Evolutionary conservation across 2,113 vertebrate genomes (phyloP), one percentile per base, ranked within the genome.

Genomic region (Ceratotherium simum): DNA sequence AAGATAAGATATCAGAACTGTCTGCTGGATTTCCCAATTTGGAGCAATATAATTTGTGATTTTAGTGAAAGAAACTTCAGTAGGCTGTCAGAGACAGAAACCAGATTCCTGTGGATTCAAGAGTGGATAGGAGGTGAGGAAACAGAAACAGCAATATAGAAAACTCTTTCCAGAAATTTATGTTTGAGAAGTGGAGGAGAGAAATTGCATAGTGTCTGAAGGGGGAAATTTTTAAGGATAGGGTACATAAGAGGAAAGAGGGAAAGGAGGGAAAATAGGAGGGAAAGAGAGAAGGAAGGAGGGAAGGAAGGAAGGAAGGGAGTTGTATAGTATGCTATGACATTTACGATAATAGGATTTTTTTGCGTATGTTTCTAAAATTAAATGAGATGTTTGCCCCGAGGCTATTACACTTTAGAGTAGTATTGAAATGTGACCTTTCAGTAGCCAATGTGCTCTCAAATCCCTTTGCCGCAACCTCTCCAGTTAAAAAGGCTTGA

Each of bases 321-420:
- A 46, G 62, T 39, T 31, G 39, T 65, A 16, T 9, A 39, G n/a
- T 11, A 13, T 17, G 6, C 3, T 20, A 54, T 82, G 64, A 48
- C 36, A 65, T 65, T 70, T 86, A 42, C 2, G 51, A 84, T 60
- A 75, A 82, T 17, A 83, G 79, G 16, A 46, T 13, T 48, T 23
- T 88, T 91, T 81, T 76, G 75, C 23, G 90, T 20, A 69, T 65
- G 42, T 95, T 69, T 88, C 65, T 97, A 72, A 75, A 87, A 84
- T 65, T 62, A 25, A 75, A 42, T 36, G 56, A 94, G 70, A 69
- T 51, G 31, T 31, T 78, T 93, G 51, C 33, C 36, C 42, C 12
- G 42, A 23, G 39, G 76, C n/a, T 36, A 18, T 16, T 60, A 29
- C 10, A 60, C 58, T 62, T 60, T 29, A 62, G 8, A 62, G 8